Evolutionary conservation across 2,888 invertebrate genomes (phyloP), one percentile per base, ranked within the genome.

Genomic region (Cosmia trapezina): DNA sequence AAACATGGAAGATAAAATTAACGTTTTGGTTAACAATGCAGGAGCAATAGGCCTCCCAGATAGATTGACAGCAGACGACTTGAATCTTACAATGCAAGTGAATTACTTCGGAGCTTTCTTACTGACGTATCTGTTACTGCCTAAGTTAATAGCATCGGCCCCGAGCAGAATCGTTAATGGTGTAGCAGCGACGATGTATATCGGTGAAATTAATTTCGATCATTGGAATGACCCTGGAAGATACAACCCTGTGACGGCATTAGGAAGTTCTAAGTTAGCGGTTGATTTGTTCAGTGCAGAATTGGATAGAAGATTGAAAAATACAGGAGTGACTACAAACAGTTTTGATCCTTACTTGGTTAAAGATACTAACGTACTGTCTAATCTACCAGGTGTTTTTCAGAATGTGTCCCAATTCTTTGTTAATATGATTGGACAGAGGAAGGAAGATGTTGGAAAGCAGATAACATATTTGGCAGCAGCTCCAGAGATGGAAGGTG

Each of bases 91-190:
- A 2, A 97, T 97, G 96, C 97, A 97, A 88, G 96, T 97, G 64
- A 98, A 98, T 89, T 97, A 97, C 89, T 97, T 98, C 86, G 98
- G 97, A 12, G 97, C 97, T 1, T 98, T 98, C 89, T 93, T 98
- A 56, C 94, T 98, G 53, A 98, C 98, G 0, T 97, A 97, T 90
- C 94, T 98, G 75, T 93, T 98, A 73, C 89, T 95, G 80, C 95
- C 95, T 75, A 81, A 95, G 83, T 86, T 97, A 28, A 97, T 96
- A 90, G 83, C 88, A 4, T 96, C 97, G 2, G 92, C 96, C 0
- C 97, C 97, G 2, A 97, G 97, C 77, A 94, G 97, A 78, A 96
- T 98, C 45, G 92, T 98, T 14, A 97, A 97, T 86, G 96, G 97
- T n/a, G 96, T 97, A 0, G 97, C 97, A 61, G 89, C 95, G 0